These are phyloP conservation scores for Sander vitreus DNA, from an alignment of 2,113 vertebrate species.

Conservation along the genomic window DNA sequence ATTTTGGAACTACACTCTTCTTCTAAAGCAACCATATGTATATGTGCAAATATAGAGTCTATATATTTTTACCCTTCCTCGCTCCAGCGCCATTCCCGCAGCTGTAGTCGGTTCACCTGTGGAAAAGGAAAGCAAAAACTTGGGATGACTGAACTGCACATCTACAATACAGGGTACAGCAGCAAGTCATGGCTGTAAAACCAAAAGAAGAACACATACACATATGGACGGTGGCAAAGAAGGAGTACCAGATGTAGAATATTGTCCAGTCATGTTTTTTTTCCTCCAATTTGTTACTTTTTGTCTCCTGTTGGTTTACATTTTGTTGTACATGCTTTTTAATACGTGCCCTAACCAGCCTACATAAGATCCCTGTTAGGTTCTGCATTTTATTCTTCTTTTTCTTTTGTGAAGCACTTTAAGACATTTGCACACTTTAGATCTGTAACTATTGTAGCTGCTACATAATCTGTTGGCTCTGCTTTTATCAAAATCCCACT, in stretches of 20 bases:
- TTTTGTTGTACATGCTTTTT: neutral
- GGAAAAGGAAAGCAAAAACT: neutral
- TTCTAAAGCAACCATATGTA: neutral
- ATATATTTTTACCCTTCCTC: constrained; percentile 68
- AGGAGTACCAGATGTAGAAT: neutral
- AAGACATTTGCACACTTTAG: neutral
- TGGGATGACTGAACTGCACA: neutral
- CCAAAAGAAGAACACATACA: neutral
- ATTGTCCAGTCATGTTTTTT: neutral
- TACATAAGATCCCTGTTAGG: neutral
- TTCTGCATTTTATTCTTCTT: no score
- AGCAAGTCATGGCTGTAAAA: neutral
- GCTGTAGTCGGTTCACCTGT: constrained; percentile 75
- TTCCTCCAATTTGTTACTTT: neutral
- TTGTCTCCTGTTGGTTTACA: neutral
- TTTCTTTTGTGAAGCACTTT: neutral
- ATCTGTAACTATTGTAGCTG: neutral
- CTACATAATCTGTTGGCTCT: constrained; percentile 9
- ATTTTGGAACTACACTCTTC: neutral
- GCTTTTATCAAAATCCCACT: neutral
- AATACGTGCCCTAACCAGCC: no score
- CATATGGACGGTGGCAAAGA: no score
- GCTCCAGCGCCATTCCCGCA: constrained; percentile 71
- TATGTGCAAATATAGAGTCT: neutral
- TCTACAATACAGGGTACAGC: no score